phyloP scores from a whole-genome alignment of 2,797 vertebrate genomes.

The Coracias cyanogaster region DNA sequence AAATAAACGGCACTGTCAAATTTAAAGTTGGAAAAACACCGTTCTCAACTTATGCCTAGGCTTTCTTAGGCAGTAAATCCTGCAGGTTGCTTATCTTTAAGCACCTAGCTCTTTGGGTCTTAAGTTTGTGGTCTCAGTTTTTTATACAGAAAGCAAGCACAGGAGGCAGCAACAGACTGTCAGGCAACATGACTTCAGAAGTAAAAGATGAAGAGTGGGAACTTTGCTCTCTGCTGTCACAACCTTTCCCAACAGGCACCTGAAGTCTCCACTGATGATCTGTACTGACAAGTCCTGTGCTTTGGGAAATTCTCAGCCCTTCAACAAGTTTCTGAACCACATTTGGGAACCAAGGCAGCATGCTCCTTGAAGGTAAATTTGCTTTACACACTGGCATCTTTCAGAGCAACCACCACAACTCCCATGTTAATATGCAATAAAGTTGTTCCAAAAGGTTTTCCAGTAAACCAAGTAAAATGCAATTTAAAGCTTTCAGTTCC shows the following conservation, averaged over 20 bases:
- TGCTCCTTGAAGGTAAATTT: neutral
- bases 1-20: neutral
- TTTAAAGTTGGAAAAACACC: neutral
- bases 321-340: neutral
- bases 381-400: neutral
- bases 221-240: neutral
- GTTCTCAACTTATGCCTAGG: neutral
- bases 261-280: neutral
- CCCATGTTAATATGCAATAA: neutral
- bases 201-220: neutral
- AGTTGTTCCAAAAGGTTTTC: neutral
- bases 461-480: neutral
- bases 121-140: neutral
- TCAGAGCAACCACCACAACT: neutral
- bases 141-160: neutral
- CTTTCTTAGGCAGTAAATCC: neutral
- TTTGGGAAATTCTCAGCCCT: neutral
- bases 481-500: neutral
- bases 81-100: neutral
- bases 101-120: neutral
- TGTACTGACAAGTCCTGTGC: accelerated
- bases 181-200: neutral
- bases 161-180: neutral
- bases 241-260: neutral
- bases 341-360: neutral